These are phyloP conservation scores for Luscinia luscinia DNA, from an alignment of 2,797 vertebrate genomes.

Conservation along the genomic window DNA sequence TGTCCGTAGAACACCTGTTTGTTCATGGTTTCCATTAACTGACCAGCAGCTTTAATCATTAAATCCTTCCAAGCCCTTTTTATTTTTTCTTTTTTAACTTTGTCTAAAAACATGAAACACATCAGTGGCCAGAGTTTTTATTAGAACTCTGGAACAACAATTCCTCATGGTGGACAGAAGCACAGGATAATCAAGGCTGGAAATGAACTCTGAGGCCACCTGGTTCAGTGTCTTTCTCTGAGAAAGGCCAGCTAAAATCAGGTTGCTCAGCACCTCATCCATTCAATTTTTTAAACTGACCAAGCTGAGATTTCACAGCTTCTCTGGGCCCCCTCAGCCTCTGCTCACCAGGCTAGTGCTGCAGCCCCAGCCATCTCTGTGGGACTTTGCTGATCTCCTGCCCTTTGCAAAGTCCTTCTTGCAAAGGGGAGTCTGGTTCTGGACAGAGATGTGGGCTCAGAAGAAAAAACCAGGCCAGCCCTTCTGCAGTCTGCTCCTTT, in stretches of 20 bases:
- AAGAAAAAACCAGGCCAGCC: not conserved
- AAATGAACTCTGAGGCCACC: not conserved
- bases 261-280: not conserved
- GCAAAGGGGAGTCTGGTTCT: not conserved
- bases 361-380: not conserved
- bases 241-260: not conserved
- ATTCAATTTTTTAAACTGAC: not conserved
- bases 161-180: not conserved
- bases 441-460: not conserved
- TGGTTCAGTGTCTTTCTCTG: not conserved
- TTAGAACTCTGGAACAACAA: not conserved
- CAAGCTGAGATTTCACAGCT: not conserved
- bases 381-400: not conserved
- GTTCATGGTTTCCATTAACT: not conserved
- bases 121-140: not conserved
- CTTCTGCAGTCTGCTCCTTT: not conserved
- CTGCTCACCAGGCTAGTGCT: not conserved
- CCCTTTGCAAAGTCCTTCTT: not conserved
- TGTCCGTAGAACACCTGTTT: not conserved
- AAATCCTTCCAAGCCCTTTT: not conserved
- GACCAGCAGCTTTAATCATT: not conserved
- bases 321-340: not conserved
- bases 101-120: not conserved
- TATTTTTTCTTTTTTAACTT: not conserved
- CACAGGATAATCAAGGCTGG: not conserved